phyloP scores from a whole-genome alignment of 2,888 invertebrate species.

The Aquatica leii region DNA sequence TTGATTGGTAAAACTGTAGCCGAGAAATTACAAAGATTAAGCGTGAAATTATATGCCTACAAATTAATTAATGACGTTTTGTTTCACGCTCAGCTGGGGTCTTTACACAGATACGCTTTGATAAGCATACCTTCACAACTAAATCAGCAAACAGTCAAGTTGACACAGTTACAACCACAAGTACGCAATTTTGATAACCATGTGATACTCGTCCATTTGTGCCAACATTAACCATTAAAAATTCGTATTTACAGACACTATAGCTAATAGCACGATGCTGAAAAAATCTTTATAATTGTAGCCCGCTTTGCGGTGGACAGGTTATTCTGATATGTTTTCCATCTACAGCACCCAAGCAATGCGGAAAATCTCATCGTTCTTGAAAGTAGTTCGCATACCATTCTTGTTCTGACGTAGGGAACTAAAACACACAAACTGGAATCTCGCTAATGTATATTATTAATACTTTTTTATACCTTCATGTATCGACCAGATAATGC shows the following conservation, averaged over 20 bases:
- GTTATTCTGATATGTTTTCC: neutral
- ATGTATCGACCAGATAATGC: neutral
- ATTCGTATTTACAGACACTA: neutral
- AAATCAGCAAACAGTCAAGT: neutral
- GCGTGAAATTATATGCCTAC: neutral
- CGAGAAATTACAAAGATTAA: conserved; percentile 2
- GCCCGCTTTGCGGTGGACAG: neutral
- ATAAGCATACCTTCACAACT: neutral
- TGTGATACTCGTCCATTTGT: neutral
- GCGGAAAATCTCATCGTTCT: neutral
- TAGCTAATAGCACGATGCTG: neutral
- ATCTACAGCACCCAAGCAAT: neutral
- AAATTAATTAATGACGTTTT: conserved; percentile 5
- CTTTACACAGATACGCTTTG: too few species aligned
- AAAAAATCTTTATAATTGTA: neutral
- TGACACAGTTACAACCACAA: conserved; percentile 1
- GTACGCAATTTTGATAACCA: neutral
- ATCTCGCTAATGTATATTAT: neutral
- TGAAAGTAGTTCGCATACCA: neutral
- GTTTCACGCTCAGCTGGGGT: neutral
- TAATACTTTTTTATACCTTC: neutral
- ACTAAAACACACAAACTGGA: neutral
- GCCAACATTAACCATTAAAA: neutral
- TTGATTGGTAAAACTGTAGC: conserved; percentile 3
- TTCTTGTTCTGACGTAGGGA: neutral